Evolutionary conservation across 2,797 vertebrate species (phyloP).

Genomic region (Sebastes ruberrimus): DNA sequence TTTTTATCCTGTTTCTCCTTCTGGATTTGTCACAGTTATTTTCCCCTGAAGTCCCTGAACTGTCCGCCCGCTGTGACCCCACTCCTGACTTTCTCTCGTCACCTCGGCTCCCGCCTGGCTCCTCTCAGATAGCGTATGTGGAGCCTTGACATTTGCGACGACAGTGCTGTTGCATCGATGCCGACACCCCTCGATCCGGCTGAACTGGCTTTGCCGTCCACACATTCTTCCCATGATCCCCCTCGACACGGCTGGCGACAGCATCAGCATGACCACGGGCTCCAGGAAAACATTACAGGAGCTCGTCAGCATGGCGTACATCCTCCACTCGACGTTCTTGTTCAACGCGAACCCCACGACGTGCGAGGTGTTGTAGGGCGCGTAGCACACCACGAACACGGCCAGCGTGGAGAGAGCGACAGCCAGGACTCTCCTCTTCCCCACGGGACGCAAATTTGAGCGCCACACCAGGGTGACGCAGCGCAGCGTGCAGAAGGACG

Average conservation of each 20-base stretch:
- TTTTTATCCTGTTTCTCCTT: neutral
- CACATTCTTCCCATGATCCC: constrained; percentile 70
- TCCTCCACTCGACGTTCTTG: constrained; percentile 79
- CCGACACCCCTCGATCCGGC: constrained; percentile 9
- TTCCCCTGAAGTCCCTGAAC: no score
- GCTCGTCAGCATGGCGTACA: constrained; percentile 83
- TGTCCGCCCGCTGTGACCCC: neutral
- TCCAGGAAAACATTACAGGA: constrained; percentile 91
- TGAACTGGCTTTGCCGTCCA: constrained; percentile 51
- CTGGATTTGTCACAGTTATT: neutral
- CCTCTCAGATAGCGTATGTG: constrained; percentile 9
- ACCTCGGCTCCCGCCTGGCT: constrained; percentile 25
- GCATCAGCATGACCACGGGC: constrained; percentile 84
- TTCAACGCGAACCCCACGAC: constrained; percentile 80
- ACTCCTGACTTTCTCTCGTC: constrained; percentile 20
- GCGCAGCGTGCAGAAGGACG: constrained; percentile 84
- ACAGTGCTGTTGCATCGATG: neutral
- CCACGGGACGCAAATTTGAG: constrained; percentile 78
- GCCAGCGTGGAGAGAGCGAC: constrained; percentile 85
- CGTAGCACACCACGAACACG: constrained; percentile 87
- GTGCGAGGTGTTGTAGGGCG: constrained; percentile 89
- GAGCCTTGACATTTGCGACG: neutral
- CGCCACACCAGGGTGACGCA: constrained; percentile 84
- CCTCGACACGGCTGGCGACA: constrained; percentile 70
- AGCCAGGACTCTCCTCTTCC: constrained; percentile 84